These are phyloP conservation scores for Dicranocentrus wangi DNA, from an alignment of 2,888 invertebrate species.

Conservation along the genomic window DNA sequence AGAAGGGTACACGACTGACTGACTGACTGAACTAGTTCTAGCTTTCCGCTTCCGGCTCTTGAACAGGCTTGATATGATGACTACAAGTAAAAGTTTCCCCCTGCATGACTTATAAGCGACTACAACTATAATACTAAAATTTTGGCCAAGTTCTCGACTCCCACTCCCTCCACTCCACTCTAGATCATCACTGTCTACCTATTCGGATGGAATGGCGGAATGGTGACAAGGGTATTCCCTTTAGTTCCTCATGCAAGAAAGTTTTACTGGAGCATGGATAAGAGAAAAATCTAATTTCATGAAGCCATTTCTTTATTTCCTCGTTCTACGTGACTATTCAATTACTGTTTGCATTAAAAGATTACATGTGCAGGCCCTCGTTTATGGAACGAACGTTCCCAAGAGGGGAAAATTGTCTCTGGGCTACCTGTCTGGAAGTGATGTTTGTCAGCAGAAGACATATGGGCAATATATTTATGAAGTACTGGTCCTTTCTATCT, in stretches of 20 bases:
- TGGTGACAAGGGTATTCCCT: slow-evolving; percentile 3
- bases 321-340: slow-evolving; percentile 51
- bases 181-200: no score
- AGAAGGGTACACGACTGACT: neutral
- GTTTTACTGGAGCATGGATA: neutral
- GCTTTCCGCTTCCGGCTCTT: neutral
- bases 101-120: no score
- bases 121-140: no score
- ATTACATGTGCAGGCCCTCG: slow-evolving; percentile 42
- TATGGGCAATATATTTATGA: neutral
- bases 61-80: neutral
- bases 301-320: slow-evolving; percentile 33
- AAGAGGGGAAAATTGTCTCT: no score
- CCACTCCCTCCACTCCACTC: no score
- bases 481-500: slow-evolving; percentile 5
- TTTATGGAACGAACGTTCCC: neutral
- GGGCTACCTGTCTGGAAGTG: neutral
- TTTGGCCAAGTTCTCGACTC: no score
- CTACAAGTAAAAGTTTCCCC: no score
- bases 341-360: slow-evolving; percentile 52
- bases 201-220: neutral
- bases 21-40: slow-evolving; percentile 14
- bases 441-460: neutral
- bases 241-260: neutral
- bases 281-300: slow-evolving; percentile 17